A percentile compares a stretch with the other conserved stretches of the same genome.
These are phyloP conservation scores for Ormyrus nitidulus DNA, from an alignment of 2,888 invertebrate genomes.

Conservation along the genomic window DNA sequence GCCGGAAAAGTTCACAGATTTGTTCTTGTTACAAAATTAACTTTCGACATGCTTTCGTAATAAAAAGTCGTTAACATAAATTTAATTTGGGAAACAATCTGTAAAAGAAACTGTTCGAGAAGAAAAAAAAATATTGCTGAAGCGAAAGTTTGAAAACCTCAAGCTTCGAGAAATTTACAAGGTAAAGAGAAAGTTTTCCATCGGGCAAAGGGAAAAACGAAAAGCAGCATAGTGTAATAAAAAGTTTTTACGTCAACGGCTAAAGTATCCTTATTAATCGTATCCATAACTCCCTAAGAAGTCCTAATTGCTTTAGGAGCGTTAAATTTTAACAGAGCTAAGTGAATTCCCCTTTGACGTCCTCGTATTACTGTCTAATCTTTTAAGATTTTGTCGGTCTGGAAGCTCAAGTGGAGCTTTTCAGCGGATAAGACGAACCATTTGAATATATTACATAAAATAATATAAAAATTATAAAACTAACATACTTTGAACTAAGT, in stretches of 20 bases:
- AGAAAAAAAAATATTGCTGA: background rate
- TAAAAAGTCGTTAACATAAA: slow-evolving; percentile 13
- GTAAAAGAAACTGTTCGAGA: background rate
- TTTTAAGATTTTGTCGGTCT: background rate
- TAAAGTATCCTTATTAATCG: slow-evolving; percentile 32
- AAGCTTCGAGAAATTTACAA: slow-evolving; percentile 22
- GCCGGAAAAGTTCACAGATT: too few relatives aligned
- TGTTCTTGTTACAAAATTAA: background rate
- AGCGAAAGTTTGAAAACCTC: background rate
- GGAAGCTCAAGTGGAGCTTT: background rate
- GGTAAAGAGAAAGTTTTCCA: slow-evolving; percentile 20
- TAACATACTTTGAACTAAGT: too few relatives aligned
- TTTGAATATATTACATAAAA: background rate
- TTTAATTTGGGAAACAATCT: slow-evolving; percentile 18
- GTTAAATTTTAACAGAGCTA: slow-evolving; percentile 16
- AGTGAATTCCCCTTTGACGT: background rate
- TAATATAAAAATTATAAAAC: too few relatives aligned
- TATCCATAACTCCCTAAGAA: background rate
- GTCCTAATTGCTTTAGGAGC: slow-evolving; percentile 16
- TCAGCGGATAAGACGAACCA: background rate
- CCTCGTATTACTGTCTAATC: slow-evolving; percentile 19
- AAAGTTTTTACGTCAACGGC: background rate
- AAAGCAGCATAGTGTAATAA: background rate
- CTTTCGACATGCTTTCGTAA: background rate
- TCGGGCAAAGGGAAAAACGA: background rate